Conservation (phyloP, 37 sponge, comb jelly and placozoan genomes). For the Ephydatia muelleri region DNA sequence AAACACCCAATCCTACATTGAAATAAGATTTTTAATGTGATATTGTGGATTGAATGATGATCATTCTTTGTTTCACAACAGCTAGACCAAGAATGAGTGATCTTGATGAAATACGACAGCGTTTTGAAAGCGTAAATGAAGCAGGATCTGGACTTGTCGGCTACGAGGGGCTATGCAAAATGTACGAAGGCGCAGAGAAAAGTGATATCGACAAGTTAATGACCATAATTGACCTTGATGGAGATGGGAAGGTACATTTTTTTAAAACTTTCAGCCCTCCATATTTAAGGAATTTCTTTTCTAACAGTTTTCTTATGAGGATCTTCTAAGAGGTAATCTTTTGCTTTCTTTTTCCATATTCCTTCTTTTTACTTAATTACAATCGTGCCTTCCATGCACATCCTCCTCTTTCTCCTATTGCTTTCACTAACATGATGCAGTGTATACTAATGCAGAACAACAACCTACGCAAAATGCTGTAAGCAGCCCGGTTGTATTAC, state of each 20-base stretch:
- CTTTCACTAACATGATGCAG: background rate
- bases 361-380: too few relatives aligned
- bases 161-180: constrained; percentile 22
- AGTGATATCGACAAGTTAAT: constrained; percentile 33
- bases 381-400: background rate
- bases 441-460: background rate
- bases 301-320: background rate
- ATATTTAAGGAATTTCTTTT: too few relatives aligned
- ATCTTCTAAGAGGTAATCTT: background rate
- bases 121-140: constrained; percentile 34
- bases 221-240: constrained; percentile 54
- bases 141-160: constrained; percentile 50
- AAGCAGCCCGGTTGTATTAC: background rate
- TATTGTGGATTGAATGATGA: too few relatives aligned
- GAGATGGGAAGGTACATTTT: constrained; percentile 60
- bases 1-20: too few relatives aligned
- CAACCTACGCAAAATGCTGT: background rate
- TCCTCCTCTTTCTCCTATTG: too few relatives aligned
- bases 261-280: too few relatives aligned
- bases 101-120: constrained; percentile 24
- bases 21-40: too few relatives aligned
- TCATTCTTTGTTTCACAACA: too few relatives aligned
- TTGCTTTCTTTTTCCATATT: background rate
- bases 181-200: constrained; percentile 31
- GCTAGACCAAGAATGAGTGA: background rate